These are phyloP conservation scores for Cheilinus undulatus DNA, from an alignment of 2,113 vertebrate species.

Conservation along the genomic window DNA sequence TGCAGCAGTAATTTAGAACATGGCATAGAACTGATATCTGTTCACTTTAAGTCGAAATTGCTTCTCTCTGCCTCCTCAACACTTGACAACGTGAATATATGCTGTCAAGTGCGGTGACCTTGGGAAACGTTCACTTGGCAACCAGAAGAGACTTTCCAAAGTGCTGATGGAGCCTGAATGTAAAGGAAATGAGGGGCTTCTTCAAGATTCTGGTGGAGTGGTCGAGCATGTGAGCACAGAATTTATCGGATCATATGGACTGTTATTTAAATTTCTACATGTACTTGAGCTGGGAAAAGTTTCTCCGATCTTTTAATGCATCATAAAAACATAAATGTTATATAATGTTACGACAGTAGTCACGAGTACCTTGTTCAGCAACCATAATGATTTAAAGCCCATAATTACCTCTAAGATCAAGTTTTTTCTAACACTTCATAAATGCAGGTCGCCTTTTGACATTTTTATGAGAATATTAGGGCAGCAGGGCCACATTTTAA, in stretches of 20 bases:
- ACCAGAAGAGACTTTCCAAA: constrained; percentile 12
- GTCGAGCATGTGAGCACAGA: not conserved
- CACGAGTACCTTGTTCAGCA: too few relatives aligned
- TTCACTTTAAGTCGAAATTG: constrained; percentile 36
- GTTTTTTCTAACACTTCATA: not conserved
- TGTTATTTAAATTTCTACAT: constrained; percentile 6
- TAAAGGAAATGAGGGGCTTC: not conserved
- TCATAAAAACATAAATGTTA: not conserved
- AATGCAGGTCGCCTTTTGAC: not conserved
- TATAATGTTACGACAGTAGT: too few relatives aligned
- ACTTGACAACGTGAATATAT: constrained; percentile 1
- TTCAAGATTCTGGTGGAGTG: not conserved
- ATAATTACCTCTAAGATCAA: too few relatives aligned
- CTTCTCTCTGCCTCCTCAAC: constrained; percentile 10
- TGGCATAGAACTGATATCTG: constrained; percentile 20
- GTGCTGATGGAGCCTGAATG: not conserved
- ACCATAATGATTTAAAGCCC: too few relatives aligned
- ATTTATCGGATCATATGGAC: not conserved
- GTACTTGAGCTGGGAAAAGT: not conserved
- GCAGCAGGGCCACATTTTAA: too few relatives aligned
- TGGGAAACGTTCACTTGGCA: constrained; percentile 34
- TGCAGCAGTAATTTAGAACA: constrained; percentile 17
- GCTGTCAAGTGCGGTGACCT: constrained; percentile 42
- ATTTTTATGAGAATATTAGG: too few relatives aligned
- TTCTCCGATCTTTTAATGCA: not conserved